Conservation (phyloP, 2,113 vertebrate genomes). For the Typhlomys cinereus region DNA sequence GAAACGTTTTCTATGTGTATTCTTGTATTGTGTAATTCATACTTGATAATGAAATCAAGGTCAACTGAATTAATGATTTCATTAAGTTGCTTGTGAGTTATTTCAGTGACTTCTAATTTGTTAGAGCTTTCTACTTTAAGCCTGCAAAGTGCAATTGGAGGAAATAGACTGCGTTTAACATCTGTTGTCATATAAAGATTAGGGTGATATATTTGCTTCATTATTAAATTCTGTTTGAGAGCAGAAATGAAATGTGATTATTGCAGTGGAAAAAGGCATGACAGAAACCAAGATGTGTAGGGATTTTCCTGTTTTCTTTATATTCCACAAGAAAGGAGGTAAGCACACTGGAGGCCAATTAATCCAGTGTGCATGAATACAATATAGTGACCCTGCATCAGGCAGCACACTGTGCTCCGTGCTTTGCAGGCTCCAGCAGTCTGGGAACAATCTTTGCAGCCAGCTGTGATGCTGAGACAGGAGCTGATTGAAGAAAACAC, state of each 20-base stretch:
- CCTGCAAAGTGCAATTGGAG: background rate
- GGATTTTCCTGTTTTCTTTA: conserved; percentile 9
- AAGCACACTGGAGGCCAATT: background rate
- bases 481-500: background rate
- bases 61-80: conserved; percentile 57
- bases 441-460: background rate
- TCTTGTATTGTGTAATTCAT: conserved; percentile 23
- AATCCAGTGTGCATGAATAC: background rate
- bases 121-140: conserved; percentile 36
- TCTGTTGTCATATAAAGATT: conserved; percentile 20
- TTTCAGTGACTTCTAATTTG: conserved; percentile 55
- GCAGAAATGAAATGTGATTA: background rate
- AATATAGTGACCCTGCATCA: background rate
- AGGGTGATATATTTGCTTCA: background rate
- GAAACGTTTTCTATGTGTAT: background rate
- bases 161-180: background rate
- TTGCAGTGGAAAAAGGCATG: background rate
- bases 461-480: background rate
- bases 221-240: conserved; percentile 16
- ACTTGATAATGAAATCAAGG: conserved; percentile 36
- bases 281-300: background rate
- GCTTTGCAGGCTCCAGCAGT: background rate
- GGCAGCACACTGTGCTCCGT: background rate
- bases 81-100: conserved; percentile 28
- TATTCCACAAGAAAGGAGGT: background rate